Conservation (phyloP, 2,888 invertebrate genomes). For the Agriopis aurantiaria region DNA sequence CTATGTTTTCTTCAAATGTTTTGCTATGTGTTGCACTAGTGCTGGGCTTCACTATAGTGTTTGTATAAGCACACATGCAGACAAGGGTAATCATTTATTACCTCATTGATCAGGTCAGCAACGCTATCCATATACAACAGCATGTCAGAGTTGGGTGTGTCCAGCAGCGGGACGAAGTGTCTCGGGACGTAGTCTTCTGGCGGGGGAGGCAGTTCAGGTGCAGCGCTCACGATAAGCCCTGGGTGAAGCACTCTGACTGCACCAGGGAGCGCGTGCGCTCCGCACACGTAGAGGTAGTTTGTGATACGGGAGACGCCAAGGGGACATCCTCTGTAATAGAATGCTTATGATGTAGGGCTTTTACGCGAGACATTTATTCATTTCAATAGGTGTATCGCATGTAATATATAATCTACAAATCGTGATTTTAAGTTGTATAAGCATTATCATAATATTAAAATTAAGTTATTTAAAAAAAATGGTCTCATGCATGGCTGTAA, state of each 20-base stretch:
- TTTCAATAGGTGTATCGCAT: background rate
- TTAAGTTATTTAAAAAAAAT: no score
- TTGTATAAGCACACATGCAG: background rate
- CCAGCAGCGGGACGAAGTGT: slow-evolving; percentile 90
- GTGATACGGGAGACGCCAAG: slow-evolving; percentile 90
- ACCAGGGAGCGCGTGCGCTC: slow-evolving; percentile 91
- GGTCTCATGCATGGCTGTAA: background rate
- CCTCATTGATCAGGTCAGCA: slow-evolving; percentile 92
- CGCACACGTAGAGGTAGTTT: slow-evolving; percentile 91
- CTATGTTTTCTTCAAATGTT: no score
- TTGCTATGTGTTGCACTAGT: no score
- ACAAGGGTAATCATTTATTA: slow-evolving; percentile 54
- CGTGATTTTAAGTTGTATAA: no score
- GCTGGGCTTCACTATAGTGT: no score
- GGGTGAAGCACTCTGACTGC: slow-evolving; percentile 89
- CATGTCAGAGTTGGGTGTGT: slow-evolving; percentile 91
- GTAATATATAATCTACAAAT: no score
- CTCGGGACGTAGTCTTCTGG: slow-evolving; percentile 88
- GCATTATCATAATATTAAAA: no score
- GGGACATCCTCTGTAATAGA: slow-evolving; percentile 75
- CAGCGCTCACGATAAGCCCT: slow-evolving; percentile 93
- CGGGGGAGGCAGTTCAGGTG: slow-evolving; percentile 92
- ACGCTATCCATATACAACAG: slow-evolving; percentile 91
- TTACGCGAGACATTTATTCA: background rate
- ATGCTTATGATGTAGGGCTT: background rate